phyloP scores from a whole-genome alignment of 2,888 invertebrate genomes.

The Amphipyra tragopoginis region DNA sequence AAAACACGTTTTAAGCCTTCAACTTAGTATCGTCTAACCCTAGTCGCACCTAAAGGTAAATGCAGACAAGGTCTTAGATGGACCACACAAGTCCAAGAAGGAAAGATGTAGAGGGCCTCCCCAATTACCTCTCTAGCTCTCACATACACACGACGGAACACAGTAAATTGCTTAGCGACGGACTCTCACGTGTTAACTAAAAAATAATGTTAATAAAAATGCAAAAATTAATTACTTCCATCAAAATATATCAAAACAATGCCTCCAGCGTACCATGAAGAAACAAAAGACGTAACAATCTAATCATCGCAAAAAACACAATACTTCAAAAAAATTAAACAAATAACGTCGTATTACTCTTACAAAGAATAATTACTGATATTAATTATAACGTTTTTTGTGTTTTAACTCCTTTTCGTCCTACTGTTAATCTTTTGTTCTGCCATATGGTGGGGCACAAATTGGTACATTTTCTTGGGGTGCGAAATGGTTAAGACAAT shows the following conservation, averaged over 20 bases:
- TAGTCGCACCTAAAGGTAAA: too few species aligned
- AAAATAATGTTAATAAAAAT: not conserved
- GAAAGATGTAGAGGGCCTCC: too few species aligned
- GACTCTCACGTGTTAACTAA: too few species aligned
- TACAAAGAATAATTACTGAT: conserved; percentile 85
- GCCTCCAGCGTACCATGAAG: conserved; percentile 56
- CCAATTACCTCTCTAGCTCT: too few species aligned
- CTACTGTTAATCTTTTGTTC: conserved; percentile 62
- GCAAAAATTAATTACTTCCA: conserved; percentile 10
- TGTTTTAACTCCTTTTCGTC: conserved; percentile 68
- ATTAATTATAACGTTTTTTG: conserved; percentile 86
- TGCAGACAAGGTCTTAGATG: too few species aligned
- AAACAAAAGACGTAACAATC: conserved; percentile 51
- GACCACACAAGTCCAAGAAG: too few species aligned
- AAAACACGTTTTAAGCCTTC: too few species aligned
- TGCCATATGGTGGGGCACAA: conserved; percentile 69
- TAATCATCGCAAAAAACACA: conserved; percentile 67
- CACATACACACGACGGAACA: too few species aligned
- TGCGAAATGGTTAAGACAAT: conserved; percentile 18
- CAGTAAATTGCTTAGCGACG: too few species aligned
- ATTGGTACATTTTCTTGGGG: conserved; percentile 40
- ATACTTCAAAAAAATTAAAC: conserved; percentile 64
- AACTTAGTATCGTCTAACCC: too few species aligned
- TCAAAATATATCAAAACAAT: conserved; percentile 57
- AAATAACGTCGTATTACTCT: conserved; percentile 52